Base-by-base conservation (phyloP, 2,113 vertebrate genomes). In the Stegostoma tigrinum region DNA sequence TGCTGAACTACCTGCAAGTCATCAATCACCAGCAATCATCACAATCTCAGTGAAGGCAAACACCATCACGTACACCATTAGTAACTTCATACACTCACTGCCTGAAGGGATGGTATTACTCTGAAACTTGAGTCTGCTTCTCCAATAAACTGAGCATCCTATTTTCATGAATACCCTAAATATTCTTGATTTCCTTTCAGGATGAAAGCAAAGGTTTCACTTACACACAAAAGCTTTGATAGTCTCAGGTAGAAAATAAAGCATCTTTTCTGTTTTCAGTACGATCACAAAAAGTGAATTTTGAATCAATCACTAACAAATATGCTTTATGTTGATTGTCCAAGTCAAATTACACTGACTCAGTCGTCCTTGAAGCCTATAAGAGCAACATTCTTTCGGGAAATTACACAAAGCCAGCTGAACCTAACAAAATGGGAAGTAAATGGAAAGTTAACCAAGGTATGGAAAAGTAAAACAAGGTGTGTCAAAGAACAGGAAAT, bases 11-110 rank as follows among this genome's bases (percentile, higher is more conserved):
- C 68, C 94, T 95, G 67, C 42, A 95, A 95, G 94, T 75, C 94
- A 95, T 95, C 94, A 95, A 95, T 95, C 94, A 95, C 94, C 94
- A 72, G 68, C 67, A 68, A 95, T 95, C 94, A 95, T 75, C 68
- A 70, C 94, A 95, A 42, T 34, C 94, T 95, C 68, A 72, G 42
- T 95, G 94, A 95, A 95, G 93, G 68, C 68, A 45, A 95, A 75
- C 66, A 27, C 67, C 94, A 52, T 70, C 94, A 72, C 68, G 52
- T 52, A 48, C 68, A 72, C 94, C 94, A 95, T 95, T 95, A 95
- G 94, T 95, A 95, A 95, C 94, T 72, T 75, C 94, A 95, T 95
- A 95, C 94, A 48, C 68, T 72, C 45, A 95, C 68, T 30, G 67
- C 94, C 94, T 95, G 67, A 95, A 95, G 94, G 67, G 23, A 95